phyloP scores from a whole-genome alignment of 2,113 vertebrate genomes.

The Dipodomys merriami region DNA sequence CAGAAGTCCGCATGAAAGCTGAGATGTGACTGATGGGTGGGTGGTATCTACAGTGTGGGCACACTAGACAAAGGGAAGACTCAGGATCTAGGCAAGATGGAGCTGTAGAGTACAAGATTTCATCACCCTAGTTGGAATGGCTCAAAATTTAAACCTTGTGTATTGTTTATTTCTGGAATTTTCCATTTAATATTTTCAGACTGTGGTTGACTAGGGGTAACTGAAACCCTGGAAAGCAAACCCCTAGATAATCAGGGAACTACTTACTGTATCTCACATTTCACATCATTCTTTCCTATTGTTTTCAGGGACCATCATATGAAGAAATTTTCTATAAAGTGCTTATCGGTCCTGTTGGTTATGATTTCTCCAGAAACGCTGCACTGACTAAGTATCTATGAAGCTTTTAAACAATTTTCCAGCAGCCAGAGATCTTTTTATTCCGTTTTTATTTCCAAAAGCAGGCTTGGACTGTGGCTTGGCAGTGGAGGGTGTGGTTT shows the following conservation, averaged over 20 bases:
- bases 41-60: too few species aligned
- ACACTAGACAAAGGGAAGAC: background rate
- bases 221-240: slow-evolving; percentile 51
- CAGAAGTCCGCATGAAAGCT: background rate
- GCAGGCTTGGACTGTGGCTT: slow-evolving; percentile 74
- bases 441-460: slow-evolving; percentile 72
- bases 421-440: slow-evolving; percentile 39
- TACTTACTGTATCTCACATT: background rate
- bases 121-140: background rate
- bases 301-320: background rate
- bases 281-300: background rate
- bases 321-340: background rate
- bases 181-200: slow-evolving; percentile 36
- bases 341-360: background rate
- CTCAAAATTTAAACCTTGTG: background rate
- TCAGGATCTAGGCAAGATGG: background rate
- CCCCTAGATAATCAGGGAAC: background rate
- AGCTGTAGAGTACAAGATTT: background rate
- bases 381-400: slow-evolving; percentile 11
- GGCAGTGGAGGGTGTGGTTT: slow-evolving; percentile 73
- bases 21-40: background rate
- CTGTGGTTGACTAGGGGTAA: background rate
- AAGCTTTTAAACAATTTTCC: background rate
- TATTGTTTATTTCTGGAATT: slow-evolving; percentile 48
- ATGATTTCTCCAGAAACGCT: slow-evolving; percentile 38